Percentiles rank a stretch among this genome's conserved stretches.
phyloP scores from a whole-genome alignment of 2,888 invertebrate species.

The Xylocampa areola region DNA sequence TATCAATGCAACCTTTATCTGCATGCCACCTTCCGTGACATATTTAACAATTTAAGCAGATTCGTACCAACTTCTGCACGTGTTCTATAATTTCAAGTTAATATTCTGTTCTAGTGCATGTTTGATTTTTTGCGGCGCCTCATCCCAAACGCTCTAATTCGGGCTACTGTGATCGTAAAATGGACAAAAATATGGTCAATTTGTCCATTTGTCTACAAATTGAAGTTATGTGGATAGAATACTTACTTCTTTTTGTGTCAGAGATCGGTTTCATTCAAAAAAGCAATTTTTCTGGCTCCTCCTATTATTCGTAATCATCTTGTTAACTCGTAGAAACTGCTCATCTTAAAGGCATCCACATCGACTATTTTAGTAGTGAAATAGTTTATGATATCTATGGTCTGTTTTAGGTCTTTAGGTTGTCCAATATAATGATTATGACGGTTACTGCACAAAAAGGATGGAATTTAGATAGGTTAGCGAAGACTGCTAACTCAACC shows the following conservation, averaged over 20 bases:
- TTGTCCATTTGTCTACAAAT: slow-evolving; percentile 20
- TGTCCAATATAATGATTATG: no score
- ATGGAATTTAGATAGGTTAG: no score
- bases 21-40: slow-evolving; percentile 30
- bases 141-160: slow-evolving; percentile 37
- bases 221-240: slow-evolving; percentile 32
- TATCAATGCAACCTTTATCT: slow-evolving; percentile 40
- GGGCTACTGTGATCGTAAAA: slow-evolving; percentile 31
- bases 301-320: no score
- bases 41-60: slow-evolving; percentile 37
- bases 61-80: slow-evolving; percentile 20
- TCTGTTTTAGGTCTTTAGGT: no score
- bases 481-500: no score
- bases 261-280: slow-evolving; percentile 9
- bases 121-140: slow-evolving; percentile 1
- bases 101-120: slow-evolving; percentile 43
- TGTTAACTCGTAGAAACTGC: no score
- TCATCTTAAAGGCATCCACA: no score
- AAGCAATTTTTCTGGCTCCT: no score
- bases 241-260: not conserved
- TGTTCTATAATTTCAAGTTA: slow-evolving; percentile 26
- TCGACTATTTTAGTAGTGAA: no score
- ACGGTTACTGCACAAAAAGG: no score
- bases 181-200: slow-evolving; percentile 22
- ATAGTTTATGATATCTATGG: no score